phyloP scores from a whole-genome alignment of 2,797 vertebrate genomes.

The Pangasius djambal region DNA sequence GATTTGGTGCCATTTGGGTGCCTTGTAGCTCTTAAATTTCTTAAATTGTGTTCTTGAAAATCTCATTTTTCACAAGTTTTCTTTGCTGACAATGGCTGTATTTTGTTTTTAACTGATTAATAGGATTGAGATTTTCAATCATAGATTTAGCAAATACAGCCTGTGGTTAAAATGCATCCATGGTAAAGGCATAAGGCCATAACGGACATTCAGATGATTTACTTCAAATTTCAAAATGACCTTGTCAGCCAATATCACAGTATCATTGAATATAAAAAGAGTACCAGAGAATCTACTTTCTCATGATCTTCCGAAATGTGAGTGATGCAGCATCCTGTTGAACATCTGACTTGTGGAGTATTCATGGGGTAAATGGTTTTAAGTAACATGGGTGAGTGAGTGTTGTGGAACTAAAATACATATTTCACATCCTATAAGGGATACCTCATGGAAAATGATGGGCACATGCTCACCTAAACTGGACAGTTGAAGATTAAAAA shows the following conservation, averaged over 20 bases:
- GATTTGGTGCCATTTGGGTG: no score
- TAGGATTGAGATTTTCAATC: neutral
- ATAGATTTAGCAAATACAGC: neutral
- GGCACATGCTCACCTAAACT: neutral
- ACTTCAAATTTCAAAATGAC: neutral
- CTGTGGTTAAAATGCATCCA: neutral
- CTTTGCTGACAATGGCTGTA: neutral
- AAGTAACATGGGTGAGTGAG: neutral
- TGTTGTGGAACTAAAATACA: neutral
- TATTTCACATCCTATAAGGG: neutral
- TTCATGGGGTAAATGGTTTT: neutral
- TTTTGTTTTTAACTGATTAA: neutral
- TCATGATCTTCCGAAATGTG: neutral
- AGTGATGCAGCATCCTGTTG: neutral
- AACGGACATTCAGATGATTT: neutral
- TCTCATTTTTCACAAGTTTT: neutral
- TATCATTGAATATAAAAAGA: neutral
- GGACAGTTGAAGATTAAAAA: neutral
- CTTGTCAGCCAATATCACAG: neutral
- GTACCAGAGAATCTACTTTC: neutral
- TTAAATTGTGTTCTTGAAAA: no score
- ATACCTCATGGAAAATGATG: neutral
- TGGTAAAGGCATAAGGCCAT: neutral
- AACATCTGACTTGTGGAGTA: neutral
- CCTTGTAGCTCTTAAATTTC: no score